A percentile compares a stretch with the other conserved stretches of the same genome.
Conservation (phyloP, 2,888 invertebrate genomes). For the Harpalus rufipes region DNA sequence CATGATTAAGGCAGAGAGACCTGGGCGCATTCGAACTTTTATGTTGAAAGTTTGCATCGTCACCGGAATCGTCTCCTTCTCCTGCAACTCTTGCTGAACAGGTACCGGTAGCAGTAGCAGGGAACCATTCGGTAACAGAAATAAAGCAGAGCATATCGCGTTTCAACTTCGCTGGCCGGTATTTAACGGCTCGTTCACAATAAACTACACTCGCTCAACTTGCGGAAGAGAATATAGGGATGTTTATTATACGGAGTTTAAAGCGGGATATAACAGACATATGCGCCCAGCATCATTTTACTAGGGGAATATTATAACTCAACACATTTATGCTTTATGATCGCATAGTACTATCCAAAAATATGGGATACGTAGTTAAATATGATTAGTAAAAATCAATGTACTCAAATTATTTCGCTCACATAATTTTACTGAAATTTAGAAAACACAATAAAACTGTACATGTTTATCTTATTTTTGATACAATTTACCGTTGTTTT, state of each 20-base stretch:
- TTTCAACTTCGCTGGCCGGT: constrained; percentile 35
- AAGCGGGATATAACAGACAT: too few species aligned
- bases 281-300: too few species aligned
- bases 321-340: too few species aligned
- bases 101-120: constrained; percentile 13
- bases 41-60: constrained; percentile 55
- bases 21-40: constrained; percentile 45
- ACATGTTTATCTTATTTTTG: too few species aligned
- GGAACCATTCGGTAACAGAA: constrained; percentile 38
- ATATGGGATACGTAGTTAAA: too few species aligned
- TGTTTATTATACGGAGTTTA: not conserved
- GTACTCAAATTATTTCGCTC: too few species aligned
- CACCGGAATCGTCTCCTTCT: constrained; percentile 4
- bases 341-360: too few species aligned
- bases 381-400: too few species aligned
- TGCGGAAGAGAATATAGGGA: not conserved
- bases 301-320: too few species aligned
- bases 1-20: constrained; percentile 47
- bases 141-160: constrained; percentile 47
- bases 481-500: too few species aligned
- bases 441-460: too few species aligned
- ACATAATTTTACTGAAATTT: too few species aligned
- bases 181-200: constrained; percentile 47
- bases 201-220: constrained; percentile 21
- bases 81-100: not conserved